Evolutionary conservation across 2,797 vertebrate genomes (phyloP), one percentile per base, ranked within the genome.

Genomic region (Pelodytes ibericus): DNA sequence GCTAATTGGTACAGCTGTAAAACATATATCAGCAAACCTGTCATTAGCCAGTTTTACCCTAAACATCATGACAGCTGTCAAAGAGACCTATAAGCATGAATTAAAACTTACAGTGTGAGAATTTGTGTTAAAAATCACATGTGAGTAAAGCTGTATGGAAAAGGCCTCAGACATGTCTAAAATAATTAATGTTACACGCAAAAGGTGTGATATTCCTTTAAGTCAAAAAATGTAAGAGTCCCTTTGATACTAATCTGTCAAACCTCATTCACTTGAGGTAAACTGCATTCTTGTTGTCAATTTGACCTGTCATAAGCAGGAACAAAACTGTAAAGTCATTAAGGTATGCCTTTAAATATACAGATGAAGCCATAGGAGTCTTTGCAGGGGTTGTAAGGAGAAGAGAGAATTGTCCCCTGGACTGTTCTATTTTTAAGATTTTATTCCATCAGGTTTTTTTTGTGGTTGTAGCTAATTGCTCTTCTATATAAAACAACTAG

Each of bases 21-120:
- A n/a, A n/a, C n/a, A n/a, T n/a, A n/a, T n/a, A n/a, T 13, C 36
- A 49, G 44, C 11, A 36, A 68, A 51, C 60, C n/a, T 60, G 73
- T 36, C 39, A 67, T 26, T 75, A 27, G 30, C 58, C 16, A 30
- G 41, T 30, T 69, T 69, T 56, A 29, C 18, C 30, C 74, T 13
- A 70, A 57, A 56, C 60, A 71, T 20, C 51, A 24, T 71, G 67
- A 77, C 67, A 77, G 74, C 74, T 77, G 67, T 77, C 74, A 71
- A 47, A 70, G 31, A 76, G 60, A 64, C 70, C 67, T 13, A 71
- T 77, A 64, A 77, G 22, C 67, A 65, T 53, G 30, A 71, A 63
- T 77, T 64, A 77, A 77, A 72, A 61, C 27, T 26, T 26, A 26
- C 63, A 77, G 74, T 77, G 74, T 65, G 59, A 77, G 49, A 71